Base-by-base conservation (phyloP, 1,140 invertebrate species). In the Tetramorium simillimum region DNA sequence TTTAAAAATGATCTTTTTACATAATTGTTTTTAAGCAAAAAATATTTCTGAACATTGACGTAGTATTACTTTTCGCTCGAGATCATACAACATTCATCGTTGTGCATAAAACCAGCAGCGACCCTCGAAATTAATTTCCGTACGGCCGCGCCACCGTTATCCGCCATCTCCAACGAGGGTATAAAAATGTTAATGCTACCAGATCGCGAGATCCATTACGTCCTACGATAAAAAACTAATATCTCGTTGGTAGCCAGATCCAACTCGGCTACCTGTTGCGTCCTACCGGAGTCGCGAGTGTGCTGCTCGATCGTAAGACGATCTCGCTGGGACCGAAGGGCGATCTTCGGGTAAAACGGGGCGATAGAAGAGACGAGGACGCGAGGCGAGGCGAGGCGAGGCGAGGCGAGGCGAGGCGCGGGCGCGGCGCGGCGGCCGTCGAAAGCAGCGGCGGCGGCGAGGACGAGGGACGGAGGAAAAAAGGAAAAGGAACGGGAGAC, bases 151-250 rank as follows among this genome's bases (percentile, higher is more conserved):
- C 28, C 43, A 43, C 60, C 51, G 24, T 14, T 72, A 73, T 84
- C 53, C 53, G 28, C 40, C 51, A 60, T 84, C 40, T 73, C 40
- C 43, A 62, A 84, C 69, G 56, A 84, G 69, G 18, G 43, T 84
- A 84, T 84, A 84, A 84, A 84, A 84, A 84, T 75, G 69, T 84
- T 84, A 84, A 84, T 75, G 69, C 69, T 58, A 84, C 69, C 80
- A 84, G 80, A 84, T 75, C 69, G 80, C 80, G 69, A 84, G 80
- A 75, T 84, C 80, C 80, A 84, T 84, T 84, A 84, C 69, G 40
- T 84, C 14, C 21, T 24, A n/a, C 40, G 80, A 84, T 84, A 84
- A 84, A 84, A 60, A 75, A 73, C 53, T 84, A 75, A 84, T 84
- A 84, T 84, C 69, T 84, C 80, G 49, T 33, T 51, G 37, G 53